Evolutionary conservation across 2,113 vertebrate genomes (phyloP).

Genomic region (Casuarius casuarius): DNA sequence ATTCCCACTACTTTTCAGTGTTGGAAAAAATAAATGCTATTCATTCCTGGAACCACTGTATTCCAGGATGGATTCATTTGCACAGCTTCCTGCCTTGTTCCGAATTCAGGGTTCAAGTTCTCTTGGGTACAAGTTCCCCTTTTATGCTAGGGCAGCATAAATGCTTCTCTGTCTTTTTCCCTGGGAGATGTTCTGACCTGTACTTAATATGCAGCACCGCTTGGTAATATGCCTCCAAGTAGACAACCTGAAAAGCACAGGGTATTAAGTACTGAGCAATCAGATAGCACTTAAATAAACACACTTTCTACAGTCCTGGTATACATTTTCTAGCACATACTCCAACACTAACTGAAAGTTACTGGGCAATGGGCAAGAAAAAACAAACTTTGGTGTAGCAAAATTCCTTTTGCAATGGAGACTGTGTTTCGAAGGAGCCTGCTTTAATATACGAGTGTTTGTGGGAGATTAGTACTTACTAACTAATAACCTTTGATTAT

Average conservation of each 20-base stretch:
- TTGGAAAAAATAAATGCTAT: not conserved
- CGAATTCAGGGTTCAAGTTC: not conserved
- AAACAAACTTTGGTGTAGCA: not conserved
- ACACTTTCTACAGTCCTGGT: too few relatives aligned
- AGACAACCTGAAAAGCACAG: not conserved
- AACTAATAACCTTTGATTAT: slow-evolving; percentile 66
- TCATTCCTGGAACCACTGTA: not conserved
- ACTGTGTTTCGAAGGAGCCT: slow-evolving; percentile 5
- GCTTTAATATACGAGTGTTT: slow-evolving; percentile 17
- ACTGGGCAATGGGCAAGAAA: not conserved
- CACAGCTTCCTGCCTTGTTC: not conserved
- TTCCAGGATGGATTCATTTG: not conserved
- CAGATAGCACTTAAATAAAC: not conserved
- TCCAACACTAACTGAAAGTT: not conserved
- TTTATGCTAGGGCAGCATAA: too few relatives aligned
- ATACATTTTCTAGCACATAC: not conserved
- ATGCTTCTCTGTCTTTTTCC: not conserved
- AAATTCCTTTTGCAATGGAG: not conserved
- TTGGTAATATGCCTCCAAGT: not conserved
- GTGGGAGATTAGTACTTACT: slow-evolving; percentile 62
- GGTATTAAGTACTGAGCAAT: not conserved
- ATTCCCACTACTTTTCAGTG: not conserved
- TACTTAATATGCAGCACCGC: not conserved
- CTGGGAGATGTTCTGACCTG: not conserved
- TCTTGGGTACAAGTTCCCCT: not conserved